These are phyloP conservation scores for Cyclina sinensis DNA, from an alignment of 1,140 invertebrate genomes.

Conservation along the genomic window DNA sequence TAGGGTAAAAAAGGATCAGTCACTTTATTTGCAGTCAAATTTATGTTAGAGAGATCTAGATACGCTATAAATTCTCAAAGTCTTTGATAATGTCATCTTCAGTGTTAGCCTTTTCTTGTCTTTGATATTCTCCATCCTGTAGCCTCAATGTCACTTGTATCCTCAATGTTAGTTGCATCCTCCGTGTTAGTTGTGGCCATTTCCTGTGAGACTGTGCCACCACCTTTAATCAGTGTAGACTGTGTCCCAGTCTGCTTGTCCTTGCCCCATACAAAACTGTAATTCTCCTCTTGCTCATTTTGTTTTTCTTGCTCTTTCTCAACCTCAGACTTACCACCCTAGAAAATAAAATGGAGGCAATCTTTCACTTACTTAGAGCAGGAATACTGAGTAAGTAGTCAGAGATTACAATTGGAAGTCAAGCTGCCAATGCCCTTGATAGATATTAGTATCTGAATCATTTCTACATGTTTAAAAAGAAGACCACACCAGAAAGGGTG, in stretches of 20 bases:
- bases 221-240: not conserved
- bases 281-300: constrained; percentile 74
- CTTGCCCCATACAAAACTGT: constrained; percentile 77
- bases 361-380: no score
- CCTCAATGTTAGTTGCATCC: not conserved
- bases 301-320: constrained; percentile 75
- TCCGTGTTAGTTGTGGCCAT: not conserved
- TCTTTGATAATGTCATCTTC: not conserved
- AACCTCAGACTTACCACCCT: constrained; percentile 79
- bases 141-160: not conserved
- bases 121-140: no score
- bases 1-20: no score
- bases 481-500: no score
- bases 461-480: no score
- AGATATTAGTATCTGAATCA: no score
- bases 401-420: no score
- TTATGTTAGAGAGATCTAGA: not conserved
- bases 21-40: not conserved
- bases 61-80: not conserved
- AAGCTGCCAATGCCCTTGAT: no score
- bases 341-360: constrained; percentile 57
- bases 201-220: not conserved
- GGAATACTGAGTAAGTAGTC: no score
- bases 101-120: not conserved
- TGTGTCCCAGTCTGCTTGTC: constrained; percentile 15